phyloP scores from a whole-genome alignment of 2,797 vertebrate genomes.

The Semaprochilodus insignis region DNA sequence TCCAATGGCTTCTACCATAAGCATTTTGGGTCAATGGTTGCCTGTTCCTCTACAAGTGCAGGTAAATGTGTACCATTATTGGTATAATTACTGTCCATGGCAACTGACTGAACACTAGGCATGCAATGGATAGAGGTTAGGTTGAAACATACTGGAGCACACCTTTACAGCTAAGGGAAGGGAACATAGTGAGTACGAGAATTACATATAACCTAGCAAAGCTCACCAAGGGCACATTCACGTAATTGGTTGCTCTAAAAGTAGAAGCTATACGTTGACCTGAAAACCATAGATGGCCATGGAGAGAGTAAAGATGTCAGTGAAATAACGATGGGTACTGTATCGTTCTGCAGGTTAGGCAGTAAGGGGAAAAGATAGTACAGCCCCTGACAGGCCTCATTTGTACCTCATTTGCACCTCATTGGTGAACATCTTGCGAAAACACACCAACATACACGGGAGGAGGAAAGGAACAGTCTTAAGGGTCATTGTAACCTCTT shows the following conservation, averaged over 20 bases:
- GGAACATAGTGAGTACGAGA: not conserved
- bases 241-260: constrained; percentile 52
- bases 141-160: not conserved
- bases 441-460: constrained; percentile 65
- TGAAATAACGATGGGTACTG: constrained; percentile 79
- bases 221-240: constrained; percentile 49
- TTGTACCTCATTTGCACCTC: constrained; percentile 67
- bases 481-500: constrained; percentile 70
- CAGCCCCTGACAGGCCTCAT: constrained; percentile 20
- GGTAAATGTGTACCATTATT: not conserved
- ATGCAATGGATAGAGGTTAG: not conserved
- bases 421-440: constrained; percentile 73
- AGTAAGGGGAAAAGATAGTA: constrained; percentile 54
- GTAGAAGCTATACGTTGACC: constrained; percentile 53
- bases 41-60: not conserved
- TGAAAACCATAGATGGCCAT: constrained; percentile 73
- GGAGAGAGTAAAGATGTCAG: constrained; percentile 72
- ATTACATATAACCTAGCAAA: constrained; percentile 12
- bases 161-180: not conserved
- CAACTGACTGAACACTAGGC: not conserved
- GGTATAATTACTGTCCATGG: not conserved
- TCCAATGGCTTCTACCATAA: no score
- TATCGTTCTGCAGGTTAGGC: constrained; percentile 76
- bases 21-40: no score
- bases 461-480: constrained; percentile 74